Conservation (phyloP, 2,797 vertebrate genomes). For the Acipenser transmontanus region DNA sequence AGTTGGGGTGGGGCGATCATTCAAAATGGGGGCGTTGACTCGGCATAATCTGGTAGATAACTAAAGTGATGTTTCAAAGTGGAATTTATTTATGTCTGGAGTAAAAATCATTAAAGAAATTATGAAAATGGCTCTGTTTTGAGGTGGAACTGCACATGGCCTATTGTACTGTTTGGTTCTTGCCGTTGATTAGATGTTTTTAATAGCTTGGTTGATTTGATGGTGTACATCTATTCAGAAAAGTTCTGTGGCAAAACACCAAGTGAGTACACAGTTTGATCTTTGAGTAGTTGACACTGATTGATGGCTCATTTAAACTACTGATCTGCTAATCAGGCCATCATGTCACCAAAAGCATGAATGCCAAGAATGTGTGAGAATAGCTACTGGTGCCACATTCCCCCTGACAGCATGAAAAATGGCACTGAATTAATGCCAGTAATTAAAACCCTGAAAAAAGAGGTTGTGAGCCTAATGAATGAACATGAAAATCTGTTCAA, state of each 20-base stretch:
- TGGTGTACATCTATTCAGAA: conserved; percentile 9
- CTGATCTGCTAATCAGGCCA: conserved; percentile 19
- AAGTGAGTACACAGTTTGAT: conserved; percentile 19
- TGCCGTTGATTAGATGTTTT: not conserved
- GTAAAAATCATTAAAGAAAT: too few species aligned
- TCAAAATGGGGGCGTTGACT: too few species aligned
- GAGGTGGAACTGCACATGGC: not conserved
- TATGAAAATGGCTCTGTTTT: too few species aligned
- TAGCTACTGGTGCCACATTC: conserved; percentile 11
- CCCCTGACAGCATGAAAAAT: conserved; percentile 19
- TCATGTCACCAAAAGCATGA: conserved; percentile 17
- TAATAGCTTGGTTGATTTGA: not conserved
- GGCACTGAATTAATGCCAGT: conserved; percentile 10
- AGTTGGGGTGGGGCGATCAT: too few species aligned
- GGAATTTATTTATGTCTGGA: too few species aligned
- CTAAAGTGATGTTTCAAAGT: too few species aligned
- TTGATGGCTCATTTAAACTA: conserved; percentile 31
- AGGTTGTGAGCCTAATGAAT: conserved; percentile 5
- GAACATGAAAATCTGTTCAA: not conserved
- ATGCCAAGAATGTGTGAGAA: conserved; percentile 27
- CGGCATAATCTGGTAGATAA: too few species aligned
- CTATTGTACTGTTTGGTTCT: not conserved
- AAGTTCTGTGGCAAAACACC: not conserved
- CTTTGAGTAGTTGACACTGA: conserved; percentile 26
- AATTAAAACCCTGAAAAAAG: conserved; percentile 16